These are phyloP conservation scores for Trissonchulus sp. DNA, from an alignment of 2,888 invertebrate species.

Conservation along the genomic window DNA sequence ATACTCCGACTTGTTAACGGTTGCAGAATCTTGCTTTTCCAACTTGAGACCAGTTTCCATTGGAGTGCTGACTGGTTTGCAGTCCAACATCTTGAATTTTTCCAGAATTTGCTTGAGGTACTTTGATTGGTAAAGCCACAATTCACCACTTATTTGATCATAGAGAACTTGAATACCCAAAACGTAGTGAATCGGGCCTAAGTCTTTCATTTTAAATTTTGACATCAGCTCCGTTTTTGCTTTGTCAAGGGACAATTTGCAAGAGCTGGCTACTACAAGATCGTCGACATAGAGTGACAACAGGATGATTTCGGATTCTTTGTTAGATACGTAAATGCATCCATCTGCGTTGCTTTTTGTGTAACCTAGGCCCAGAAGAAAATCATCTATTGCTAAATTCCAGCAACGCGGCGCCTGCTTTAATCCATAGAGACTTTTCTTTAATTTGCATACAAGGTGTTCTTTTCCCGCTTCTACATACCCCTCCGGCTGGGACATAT, in stretches of 20 bases:
- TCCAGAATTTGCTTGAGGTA: constrained; percentile 31
- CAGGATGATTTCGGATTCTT: background rate
- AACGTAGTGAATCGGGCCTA: background rate
- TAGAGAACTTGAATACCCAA: background rate
- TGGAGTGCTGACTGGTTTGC: constrained; percentile 32
- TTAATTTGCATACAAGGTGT: constrained; percentile 34
- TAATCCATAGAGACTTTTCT: constrained; percentile 36
- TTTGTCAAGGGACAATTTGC: background rate
- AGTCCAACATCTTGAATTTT: constrained; percentile 27
- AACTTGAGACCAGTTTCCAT: constrained; percentile 4
- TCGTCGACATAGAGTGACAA: background rate
- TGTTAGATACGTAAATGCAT: background rate
- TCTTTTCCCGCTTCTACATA: constrained; percentile 33
- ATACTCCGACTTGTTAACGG: constrained; percentile 20
- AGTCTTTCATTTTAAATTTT: constrained; percentile 26
- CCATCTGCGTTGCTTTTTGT: background rate
- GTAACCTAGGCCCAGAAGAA: constrained; percentile 30
- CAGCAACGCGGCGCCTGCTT: constrained; percentile 37
- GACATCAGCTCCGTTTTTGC: constrained; percentile 16
- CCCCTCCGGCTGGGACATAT: constrained; percentile 29
- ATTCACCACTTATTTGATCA: background rate
- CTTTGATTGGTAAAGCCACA: constrained; percentile 14
- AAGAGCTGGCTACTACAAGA: background rate
- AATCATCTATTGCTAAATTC: constrained; percentile 34
- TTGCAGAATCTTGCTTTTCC: background rate